Base-by-base conservation (phyloP, 2,888 invertebrate genomes). In the Tethea ocularis region DNA sequence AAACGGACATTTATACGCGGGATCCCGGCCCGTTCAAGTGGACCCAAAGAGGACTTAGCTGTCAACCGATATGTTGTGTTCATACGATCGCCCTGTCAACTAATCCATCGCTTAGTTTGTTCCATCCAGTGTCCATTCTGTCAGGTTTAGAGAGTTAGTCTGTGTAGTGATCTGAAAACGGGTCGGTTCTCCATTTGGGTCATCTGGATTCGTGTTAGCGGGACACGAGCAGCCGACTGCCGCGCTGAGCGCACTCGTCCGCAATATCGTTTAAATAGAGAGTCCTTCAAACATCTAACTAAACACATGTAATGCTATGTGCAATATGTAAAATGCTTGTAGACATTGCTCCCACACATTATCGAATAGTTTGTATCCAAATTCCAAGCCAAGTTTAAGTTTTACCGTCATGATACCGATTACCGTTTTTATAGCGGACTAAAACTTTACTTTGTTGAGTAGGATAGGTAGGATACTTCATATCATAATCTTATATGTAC, bases 141-240 rank as follows among this genome's bases (percentile, higher is more conserved):
- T 60, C 55, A 51, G 71, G 70, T 70, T 75, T 74, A 71, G 72
- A 71, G 76, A 77, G 75, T 80, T 79, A 71, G 77, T 68, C 64
- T 52, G 66, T 75, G 75, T 78, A 83, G 78, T 79, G 83, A 80
- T 84, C 79, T 74, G 75, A 75, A 79, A 85, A 83, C 80, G 76
- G 81, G 78, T 82, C 81, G 75, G 70, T 71, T 66, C 72, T 74
- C 69, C 79, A 86, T 86, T 80, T 84, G 76, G 87, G 86, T 86
- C 87, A 86, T 79, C 73, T 75, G 78, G 76, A 83, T 80, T 65
- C 70, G 77, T 83, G 84, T 83, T 81, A 84, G 73, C 77, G 76
- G 84, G 77, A 64, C 82, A 68, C 71, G 66, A 69, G 69, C 66
- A 64, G 69, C 77, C 74, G 73, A 68, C 46, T 20, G 69, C 71